Evolutionary conservation across 2,888 invertebrate genomes (phyloP).

Genomic region (Oligia fasciuncula): DNA sequence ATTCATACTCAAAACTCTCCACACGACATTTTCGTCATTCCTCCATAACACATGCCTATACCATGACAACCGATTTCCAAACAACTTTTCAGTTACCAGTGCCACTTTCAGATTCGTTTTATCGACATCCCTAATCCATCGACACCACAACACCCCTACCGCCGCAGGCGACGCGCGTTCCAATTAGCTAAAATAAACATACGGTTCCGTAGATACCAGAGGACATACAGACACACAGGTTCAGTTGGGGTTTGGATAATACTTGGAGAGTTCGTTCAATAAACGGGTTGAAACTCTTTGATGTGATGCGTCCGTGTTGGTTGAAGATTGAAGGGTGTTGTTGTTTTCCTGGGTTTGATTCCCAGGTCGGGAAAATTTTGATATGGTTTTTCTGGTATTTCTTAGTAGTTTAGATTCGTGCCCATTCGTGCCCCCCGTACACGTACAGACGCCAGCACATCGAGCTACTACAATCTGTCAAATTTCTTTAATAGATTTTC

Average conservation of each 20-base stretch:
- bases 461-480: too few species aligned
- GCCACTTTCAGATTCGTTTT: background rate
- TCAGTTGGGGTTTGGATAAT: slow-evolving; percentile 30
- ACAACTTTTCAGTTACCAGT: too few species aligned
- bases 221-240: slow-evolving; percentile 37
- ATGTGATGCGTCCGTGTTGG: background rate
- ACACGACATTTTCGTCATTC: too few species aligned
- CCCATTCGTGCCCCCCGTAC: too few species aligned
- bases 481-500: too few species aligned
- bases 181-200: slow-evolving; percentile 79
- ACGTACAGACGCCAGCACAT: background rate
- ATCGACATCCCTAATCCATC: slow-evolving; percentile 53
- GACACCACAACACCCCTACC: slow-evolving; percentile 58
- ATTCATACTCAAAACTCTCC: too few species aligned
- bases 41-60: too few species aligned
- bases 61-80: too few species aligned
- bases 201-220: slow-evolving; percentile 49
- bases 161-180: slow-evolving; percentile 78
- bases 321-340: background rate
- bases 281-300: slow-evolving; percentile 2
- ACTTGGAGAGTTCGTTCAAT: slow-evolving; percentile 31
- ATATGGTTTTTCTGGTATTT: background rate
- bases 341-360: background rate
- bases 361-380: background rate
- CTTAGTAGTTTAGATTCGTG: too few species aligned